These are phyloP conservation scores for Lacerta viridis DNA, from an alignment of 2,797 vertebrate species.

Conservation along the genomic window DNA sequence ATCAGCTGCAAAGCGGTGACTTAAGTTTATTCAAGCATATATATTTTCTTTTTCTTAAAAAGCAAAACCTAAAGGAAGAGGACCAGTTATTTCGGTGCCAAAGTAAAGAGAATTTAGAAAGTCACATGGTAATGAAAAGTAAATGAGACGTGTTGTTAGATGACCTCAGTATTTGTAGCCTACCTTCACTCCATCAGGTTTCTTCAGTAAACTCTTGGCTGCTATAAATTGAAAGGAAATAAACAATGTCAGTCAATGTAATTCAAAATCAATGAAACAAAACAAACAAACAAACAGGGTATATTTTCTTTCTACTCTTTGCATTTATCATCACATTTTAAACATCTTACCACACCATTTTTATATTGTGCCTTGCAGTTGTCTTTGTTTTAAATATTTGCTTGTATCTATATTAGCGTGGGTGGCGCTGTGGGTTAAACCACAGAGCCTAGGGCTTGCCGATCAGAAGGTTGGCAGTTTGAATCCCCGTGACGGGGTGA, in stretches of 20 bases:
- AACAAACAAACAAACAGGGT: neutral
- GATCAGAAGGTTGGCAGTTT: too few relatives aligned
- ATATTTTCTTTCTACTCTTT: conserved; percentile 48
- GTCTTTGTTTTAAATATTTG: neutral
- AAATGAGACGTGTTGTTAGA: neutral
- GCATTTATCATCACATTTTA: conserved; percentile 33
- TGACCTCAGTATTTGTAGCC: conserved; percentile 67
- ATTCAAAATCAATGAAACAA: conserved; percentile 38
- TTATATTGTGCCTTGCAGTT: neutral
- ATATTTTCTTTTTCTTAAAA: neutral
- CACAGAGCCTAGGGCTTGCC: too few relatives aligned
- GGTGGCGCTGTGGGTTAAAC: too few relatives aligned
- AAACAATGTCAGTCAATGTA: conserved; percentile 55
- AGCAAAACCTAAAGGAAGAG: conserved; percentile 25
- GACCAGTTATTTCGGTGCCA: conserved; percentile 27
- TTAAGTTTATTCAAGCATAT: neutral
- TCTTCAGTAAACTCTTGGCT: conserved; percentile 98
- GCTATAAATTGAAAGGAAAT: conserved; percentile 84
- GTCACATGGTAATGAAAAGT: conserved; percentile 5
- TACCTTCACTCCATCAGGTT: conserved; percentile 96
- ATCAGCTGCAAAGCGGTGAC: conserved; percentile 4
- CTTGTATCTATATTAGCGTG: conserved; percentile 13
- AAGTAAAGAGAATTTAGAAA: conserved; percentile 23
- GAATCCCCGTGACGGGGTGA: too few relatives aligned
- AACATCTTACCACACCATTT: neutral